Evolutionary conservation across 2,113 vertebrate genomes (phyloP).

Genomic region (Ctenomys sociabilis): DNA sequence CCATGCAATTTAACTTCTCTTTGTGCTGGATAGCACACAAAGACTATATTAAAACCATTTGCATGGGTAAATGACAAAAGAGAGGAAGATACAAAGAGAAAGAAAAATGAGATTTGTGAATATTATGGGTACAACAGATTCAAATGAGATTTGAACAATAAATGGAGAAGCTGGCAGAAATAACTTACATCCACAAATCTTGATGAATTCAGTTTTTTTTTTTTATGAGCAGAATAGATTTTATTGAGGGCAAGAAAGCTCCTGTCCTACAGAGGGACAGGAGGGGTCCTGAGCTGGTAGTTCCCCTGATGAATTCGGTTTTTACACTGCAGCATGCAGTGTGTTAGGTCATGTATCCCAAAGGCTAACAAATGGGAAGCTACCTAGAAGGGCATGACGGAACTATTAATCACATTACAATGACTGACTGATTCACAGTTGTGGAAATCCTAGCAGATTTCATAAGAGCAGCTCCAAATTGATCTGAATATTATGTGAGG

Average conservation of each 20-base stretch:
- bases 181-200: background rate
- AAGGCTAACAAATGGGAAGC: constrained; percentile 20
- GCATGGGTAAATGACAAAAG: background rate
- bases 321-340: background rate
- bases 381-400: background rate
- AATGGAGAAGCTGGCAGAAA: background rate
- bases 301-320: background rate
- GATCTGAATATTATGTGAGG: constrained; percentile 35
- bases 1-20: constrained; percentile 38
- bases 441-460: constrained; percentile 2
- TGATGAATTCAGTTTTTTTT: background rate
- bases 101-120: background rate
- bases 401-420: background rate
- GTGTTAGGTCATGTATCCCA: background rate
- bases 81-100: background rate
- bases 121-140: constrained; percentile 36
- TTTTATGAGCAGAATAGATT: too few species aligned
- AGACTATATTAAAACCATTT: constrained; percentile 56
- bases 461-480: constrained; percentile 11
- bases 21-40: constrained; percentile 12
- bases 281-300: too few species aligned
- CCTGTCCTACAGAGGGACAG: too few species aligned
- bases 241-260: too few species aligned
- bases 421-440: background rate
- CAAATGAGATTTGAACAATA: constrained; percentile 19